Evolutionary conservation across 2,113 vertebrate genomes (phyloP), one percentile per base, ranked within the genome.

Genomic region (Sander vitreus): DNA sequence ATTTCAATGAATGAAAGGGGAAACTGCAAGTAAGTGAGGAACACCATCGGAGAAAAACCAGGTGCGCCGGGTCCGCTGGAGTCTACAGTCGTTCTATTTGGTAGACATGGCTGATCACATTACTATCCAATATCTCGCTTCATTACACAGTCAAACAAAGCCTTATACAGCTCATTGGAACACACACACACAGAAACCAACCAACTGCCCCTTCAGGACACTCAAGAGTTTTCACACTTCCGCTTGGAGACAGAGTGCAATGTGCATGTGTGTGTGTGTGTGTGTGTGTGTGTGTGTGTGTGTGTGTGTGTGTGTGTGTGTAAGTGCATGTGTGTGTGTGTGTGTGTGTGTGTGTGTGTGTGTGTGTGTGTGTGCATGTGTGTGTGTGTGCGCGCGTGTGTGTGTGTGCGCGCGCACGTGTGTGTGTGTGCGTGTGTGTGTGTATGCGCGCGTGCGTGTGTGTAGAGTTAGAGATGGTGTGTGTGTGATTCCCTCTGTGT

Each of bases 131-230:
- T 87, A 93, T 91, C 85, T 85, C 80, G 75, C 84, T 82, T 58
- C 73, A 88, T 89, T 91, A 89, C 65, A 93, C 90, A 80, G 82
- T 84, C 89, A 93, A 93, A 93, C 92, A 91, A 76, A 75, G 10
- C 54, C 45, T 72, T 11, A 43, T 43, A 43, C 14, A 0, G 53
- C 68, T 88, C 87, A 87, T 60, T 13, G 5, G 67, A 89, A 77
- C 88, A 81, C 83, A 91, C 83, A 91, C 85, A 92, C 86, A 90
- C 18, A 45, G 67, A 88, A 63, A 55, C 43, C 7, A 15, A n/a
- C 75, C 71, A 64, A 66, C 59, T 30, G 19, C 23, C 30, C 39
- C 23, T 53, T 74, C 78, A 70, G 5, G 62, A 82, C 76, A 64
- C 64, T 45, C 1, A 3, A 79, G 73, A 78, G 60, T 76, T 76